These are phyloP conservation scores for Pandemis corylana DNA, from an alignment of 2,888 invertebrate genomes.

Conservation along the genomic window DNA sequence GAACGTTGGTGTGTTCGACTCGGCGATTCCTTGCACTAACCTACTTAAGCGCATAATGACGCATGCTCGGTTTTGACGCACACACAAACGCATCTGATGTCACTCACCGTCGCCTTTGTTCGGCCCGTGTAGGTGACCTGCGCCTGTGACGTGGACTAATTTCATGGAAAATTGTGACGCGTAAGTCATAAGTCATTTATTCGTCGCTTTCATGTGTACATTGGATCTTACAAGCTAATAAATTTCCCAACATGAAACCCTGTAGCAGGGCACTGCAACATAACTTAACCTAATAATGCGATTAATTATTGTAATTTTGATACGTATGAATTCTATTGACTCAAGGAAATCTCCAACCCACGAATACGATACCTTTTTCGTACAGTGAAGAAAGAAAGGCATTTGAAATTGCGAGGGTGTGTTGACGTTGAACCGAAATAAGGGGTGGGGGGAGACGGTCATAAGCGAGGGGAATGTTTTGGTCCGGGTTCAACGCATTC, in stretches of 20 bases:
- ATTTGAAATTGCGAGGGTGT: slow-evolving; percentile 16
- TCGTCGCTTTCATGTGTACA: too few relatives aligned
- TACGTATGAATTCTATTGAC: not conserved
- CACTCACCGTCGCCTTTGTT: slow-evolving; percentile 20
- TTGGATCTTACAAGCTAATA: too few relatives aligned
- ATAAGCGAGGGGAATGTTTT: slow-evolving; percentile 62
- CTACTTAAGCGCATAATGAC: slow-evolving; percentile 16
- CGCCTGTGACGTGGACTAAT: slow-evolving; percentile 7
- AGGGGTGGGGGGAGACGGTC: slow-evolving; percentile 46
- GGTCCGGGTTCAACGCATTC: slow-evolving; percentile 71
- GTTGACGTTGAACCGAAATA: slow-evolving; percentile 38
- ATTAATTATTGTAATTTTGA: too few relatives aligned
- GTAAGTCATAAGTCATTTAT: too few relatives aligned
- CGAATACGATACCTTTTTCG: not conserved
- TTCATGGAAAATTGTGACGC: slow-evolving; percentile 8
- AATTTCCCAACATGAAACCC: too few relatives aligned
- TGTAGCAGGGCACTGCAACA: too few relatives aligned
- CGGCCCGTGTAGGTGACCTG: slow-evolving; percentile 3
- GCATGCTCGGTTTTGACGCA: slow-evolving; percentile 10
- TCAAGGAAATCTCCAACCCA: not conserved
- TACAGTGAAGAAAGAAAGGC: slow-evolving; percentile 33
- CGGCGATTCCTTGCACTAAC: slow-evolving; percentile 3
- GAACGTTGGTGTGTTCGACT: not conserved
- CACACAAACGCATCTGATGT: slow-evolving; percentile 22
- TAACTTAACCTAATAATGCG: too few relatives aligned